These are phyloP conservation scores for Aquatica leii DNA, from an alignment of 2,888 invertebrate species.

Conservation along the genomic window DNA sequence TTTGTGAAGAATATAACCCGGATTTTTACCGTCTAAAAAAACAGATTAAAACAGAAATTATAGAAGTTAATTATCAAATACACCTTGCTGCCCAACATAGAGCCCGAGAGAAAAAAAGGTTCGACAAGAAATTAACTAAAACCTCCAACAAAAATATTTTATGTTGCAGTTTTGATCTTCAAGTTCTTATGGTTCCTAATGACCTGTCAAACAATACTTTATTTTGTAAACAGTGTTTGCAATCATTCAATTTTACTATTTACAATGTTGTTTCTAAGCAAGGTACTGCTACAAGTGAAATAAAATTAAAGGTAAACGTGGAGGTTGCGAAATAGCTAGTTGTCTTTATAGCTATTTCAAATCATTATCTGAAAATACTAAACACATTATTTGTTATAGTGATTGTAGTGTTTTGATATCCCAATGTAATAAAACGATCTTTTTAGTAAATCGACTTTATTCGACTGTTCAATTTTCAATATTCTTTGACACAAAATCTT, in stretches of 20 bases:
- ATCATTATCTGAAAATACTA: slow-evolving; percentile 22
- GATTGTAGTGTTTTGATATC: too few relatives aligned
- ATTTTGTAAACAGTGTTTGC: slow-evolving; percentile 39
- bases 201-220: slow-evolving; percentile 38
- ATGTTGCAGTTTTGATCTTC: slow-evolving; percentile 40
- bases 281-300: slow-evolving; percentile 44
- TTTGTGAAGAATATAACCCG: slow-evolving; percentile 29
- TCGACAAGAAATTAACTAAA: background rate
- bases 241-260: slow-evolving; percentile 38
- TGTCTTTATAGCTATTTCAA: background rate
- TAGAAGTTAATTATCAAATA: background rate
- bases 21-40: slow-evolving; percentile 1
- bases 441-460: too few relatives aligned
- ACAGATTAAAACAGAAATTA: too few relatives aligned
- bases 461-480: too few relatives aligned
- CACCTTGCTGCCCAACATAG: background rate
- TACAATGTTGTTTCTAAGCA: slow-evolving; percentile 37
- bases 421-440: too few relatives aligned
- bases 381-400: too few relatives aligned
- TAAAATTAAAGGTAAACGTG: background rate
- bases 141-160: slow-evolving; percentile 17
- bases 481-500: too few relatives aligned
- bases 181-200: slow-evolving; percentile 34
- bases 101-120: too few relatives aligned
- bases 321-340: background rate